Conservation (phyloP, 2,113 vertebrate genomes). For the Xyrauchen texanus region DNA sequence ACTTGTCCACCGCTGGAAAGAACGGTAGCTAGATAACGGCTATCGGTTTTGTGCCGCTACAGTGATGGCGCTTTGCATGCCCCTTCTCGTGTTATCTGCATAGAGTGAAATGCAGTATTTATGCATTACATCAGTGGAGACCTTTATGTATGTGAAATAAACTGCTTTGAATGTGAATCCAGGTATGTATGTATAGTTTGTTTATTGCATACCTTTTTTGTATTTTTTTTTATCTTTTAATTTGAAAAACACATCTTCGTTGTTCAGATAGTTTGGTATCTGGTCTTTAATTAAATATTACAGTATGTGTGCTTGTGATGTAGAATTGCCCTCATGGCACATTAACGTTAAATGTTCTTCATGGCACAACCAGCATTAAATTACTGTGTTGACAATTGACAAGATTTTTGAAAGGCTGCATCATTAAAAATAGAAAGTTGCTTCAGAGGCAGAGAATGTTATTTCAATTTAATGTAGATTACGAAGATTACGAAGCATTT, state of each 20-base stretch:
- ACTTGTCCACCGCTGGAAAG: slow-evolving; percentile 24
- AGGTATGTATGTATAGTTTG: neutral
- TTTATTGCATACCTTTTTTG: neutral
- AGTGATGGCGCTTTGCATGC: neutral
- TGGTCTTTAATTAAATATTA: neutral
- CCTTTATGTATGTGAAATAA: neutral
- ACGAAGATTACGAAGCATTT: too few relatives aligned
- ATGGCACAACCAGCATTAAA: too few relatives aligned
- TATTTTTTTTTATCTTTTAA: too few relatives aligned
- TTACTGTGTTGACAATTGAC: too few relatives aligned
- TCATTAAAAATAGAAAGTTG: too few relatives aligned
- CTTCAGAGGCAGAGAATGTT: too few relatives aligned
- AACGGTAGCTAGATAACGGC: slow-evolving; percentile 31
- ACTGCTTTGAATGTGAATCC: neutral
- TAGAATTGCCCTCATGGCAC: too few relatives aligned
- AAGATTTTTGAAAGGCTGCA: too few relatives aligned
- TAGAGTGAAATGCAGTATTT: slow-evolving; percentile 41
- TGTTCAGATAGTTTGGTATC: neutral
- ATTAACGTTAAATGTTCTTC: too few relatives aligned
- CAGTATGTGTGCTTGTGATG: too few relatives aligned
- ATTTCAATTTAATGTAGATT: too few relatives aligned
- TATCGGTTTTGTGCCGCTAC: slow-evolving; percentile 17
- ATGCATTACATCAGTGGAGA: slow-evolving; percentile 23
- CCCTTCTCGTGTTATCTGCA: slow-evolving; percentile 25
- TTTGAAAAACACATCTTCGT: too few relatives aligned